Percentiles rank a stretch among this genome's conserved stretches.
phyloP scores from a whole-genome alignment of 2,113 vertebrate species.

The Mirza zaza region DNA sequence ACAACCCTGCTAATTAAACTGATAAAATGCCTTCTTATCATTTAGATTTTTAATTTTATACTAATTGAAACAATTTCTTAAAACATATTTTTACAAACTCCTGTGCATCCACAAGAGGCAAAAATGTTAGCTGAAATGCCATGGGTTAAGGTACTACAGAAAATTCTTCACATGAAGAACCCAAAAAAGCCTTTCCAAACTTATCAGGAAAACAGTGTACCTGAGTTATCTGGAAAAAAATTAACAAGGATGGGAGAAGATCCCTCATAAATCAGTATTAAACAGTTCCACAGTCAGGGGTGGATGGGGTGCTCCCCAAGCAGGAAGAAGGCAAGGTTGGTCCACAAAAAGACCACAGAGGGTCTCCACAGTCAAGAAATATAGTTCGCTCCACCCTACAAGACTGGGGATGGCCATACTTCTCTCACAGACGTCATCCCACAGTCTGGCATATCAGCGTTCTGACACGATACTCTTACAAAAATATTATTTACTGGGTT shows the following conservation, averaged over 20 bases:
- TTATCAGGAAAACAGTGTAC: background rate
- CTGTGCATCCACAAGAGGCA: background rate
- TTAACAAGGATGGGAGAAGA: background rate
- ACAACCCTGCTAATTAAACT: background rate
- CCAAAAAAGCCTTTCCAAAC: background rate
- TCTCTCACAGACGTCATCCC: background rate
- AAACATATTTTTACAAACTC: background rate
- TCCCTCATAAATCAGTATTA: background rate
- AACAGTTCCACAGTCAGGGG: background rate
- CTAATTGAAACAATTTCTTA: background rate
- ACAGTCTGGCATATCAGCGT: background rate
- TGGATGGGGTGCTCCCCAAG: too few relatives aligned
- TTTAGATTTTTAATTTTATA: slow-evolving; percentile 8
- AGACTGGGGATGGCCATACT: background rate
- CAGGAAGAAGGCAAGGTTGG: background rate
- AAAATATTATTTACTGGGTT: background rate
- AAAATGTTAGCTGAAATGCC: background rate
- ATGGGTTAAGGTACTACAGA: background rate
- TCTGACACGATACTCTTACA: background rate
- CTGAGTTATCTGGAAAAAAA: background rate
- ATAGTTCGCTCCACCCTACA: background rate
- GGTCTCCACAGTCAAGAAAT: background rate
- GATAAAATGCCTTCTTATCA: background rate
- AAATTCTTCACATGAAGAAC: background rate
- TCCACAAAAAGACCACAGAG: background rate